Base-by-base conservation (phyloP, 2,113 vertebrate genomes). In the Apaloderma vittatum region DNA sequence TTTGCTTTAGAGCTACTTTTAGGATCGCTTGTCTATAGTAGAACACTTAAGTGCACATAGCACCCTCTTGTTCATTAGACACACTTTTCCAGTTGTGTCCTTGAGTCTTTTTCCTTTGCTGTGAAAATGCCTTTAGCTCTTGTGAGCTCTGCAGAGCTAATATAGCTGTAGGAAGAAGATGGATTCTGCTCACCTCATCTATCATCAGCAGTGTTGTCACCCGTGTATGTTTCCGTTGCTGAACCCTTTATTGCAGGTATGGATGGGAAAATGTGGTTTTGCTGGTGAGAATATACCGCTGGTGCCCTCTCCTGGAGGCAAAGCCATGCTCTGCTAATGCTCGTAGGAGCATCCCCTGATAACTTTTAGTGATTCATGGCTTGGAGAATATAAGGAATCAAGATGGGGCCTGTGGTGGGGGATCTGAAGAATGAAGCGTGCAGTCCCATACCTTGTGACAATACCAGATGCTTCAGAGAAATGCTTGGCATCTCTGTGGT, bases 241-340 rank as follows among this genome's bases (percentile, higher is more conserved):
- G 90, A 71, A 70, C 46, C 71, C 49, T 23, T 49, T 15, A 3
- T 9, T 24, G 75, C 51, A 0, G 51, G 26, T 3, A 11, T 8
- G 68, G 65, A 6, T 32, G 37, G 7, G 12, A 40, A 30, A 27
- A 11, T 5, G 73, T 34, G 1, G 26, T 9, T 63, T 37, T n/a
- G 20, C 55, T 14, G 5, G 30, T 4, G 34, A 68, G 68, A 66
- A 43, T 4, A 55, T 12, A 18, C 9, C 8, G 17, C 81, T 92
- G 59, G 62, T 91, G 85, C 93, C 89, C 93, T 85, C 73, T 96
- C 70, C 89, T 92, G 93, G 92, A 94, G 45, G 45, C 36, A 37
- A 4, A 65, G 76, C 65, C 2, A 2, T 7, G 40, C 63, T 88
- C 66, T 29, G 46, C 37, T 43, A 0, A 15, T 5, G 30, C 65